Evolutionary conservation across 30 jellyfish, hydroid and myxozoan species (phyloP).

Genomic region (Aurelia aurita): DNA sequence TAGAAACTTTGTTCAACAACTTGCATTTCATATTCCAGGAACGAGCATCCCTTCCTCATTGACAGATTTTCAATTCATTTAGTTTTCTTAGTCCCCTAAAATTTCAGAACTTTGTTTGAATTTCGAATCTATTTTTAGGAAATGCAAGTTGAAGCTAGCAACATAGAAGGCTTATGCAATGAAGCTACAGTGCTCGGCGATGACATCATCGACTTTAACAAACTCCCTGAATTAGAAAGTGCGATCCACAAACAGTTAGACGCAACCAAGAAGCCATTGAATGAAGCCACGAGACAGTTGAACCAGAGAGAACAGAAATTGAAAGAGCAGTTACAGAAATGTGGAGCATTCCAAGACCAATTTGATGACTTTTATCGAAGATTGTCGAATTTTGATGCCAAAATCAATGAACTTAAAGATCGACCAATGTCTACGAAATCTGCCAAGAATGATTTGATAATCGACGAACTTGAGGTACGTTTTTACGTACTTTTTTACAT

Average conservation of each 20-base stretch:
- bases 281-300: conserved; percentile 31
- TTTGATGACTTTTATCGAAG: conserved; percentile 89
- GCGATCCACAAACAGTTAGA: conserved; percentile 47
- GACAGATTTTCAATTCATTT: too few species aligned
- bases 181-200: conserved; percentile 87
- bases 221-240: conserved; percentile 77
- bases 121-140: conserved; percentile 22
- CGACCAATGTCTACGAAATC: conserved; percentile 85
- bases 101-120: too few species aligned
- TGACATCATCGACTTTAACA: conserved; percentile 73
- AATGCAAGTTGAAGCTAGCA: conserved; percentile 79
- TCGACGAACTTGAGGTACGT: conserved; percentile 75
- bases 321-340: conserved; percentile 82
- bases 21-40: too few species aligned
- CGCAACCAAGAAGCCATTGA: conserved; percentile 66
- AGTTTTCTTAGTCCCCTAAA: too few species aligned
- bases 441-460: conserved; percentile 57
- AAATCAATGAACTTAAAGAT: conserved; percentile 49
- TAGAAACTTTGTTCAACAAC: too few species aligned
- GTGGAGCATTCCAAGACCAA: conserved; percentile 97
- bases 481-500: not conserved
- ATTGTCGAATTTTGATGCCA: conserved; percentile 68
- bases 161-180: conserved; percentile 63
- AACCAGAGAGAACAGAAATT: conserved; percentile 73
- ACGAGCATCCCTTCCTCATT: too few species aligned